phyloP scores from a whole-genome alignment of 2,113 vertebrate species.

The Agapornis roseicollis region DNA sequence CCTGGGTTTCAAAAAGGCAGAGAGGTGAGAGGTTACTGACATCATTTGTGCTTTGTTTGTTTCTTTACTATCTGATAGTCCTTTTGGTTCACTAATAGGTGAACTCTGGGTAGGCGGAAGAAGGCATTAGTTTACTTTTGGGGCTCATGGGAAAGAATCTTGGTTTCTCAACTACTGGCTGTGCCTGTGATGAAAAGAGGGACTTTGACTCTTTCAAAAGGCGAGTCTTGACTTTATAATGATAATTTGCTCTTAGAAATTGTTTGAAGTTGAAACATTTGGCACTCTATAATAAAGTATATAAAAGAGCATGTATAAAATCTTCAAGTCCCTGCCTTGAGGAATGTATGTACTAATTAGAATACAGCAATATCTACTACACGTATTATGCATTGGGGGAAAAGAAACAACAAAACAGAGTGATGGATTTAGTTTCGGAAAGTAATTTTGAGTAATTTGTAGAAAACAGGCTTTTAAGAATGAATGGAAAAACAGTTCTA shows the following conservation, averaged over 20 bases:
- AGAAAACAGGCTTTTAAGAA: not conserved
- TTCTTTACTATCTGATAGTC: not conserved
- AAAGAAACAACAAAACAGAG: not conserved
- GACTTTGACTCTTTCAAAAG: slow-evolving; percentile 27
- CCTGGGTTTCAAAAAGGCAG: not conserved
- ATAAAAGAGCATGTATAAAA: not conserved
- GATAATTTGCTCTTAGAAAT: slow-evolving; percentile 44
- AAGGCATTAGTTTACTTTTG: slow-evolving; percentile 3
- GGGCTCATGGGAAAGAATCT: not conserved
- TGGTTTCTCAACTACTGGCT: not conserved
- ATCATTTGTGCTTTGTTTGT: not conserved
- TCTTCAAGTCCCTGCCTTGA: slow-evolving; percentile 23
- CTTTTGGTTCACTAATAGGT: not conserved
- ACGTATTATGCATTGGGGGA: not conserved
- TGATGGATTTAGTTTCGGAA: slow-evolving; percentile 3
- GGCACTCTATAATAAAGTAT: slow-evolving; percentile 20
- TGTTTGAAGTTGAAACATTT: slow-evolving; percentile 34
- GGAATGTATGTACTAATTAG: slow-evolving; percentile 23
- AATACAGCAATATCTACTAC: not conserved
- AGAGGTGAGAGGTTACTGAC: not conserved
- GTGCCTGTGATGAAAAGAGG: slow-evolving; percentile 2
- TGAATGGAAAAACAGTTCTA: not conserved
- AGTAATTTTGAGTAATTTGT: not conserved
- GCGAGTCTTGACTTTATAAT: slow-evolving; percentile 40
- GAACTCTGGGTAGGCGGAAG: not conserved